A percentile compares a stretch with the other conserved stretches of the same genome.
These are phyloP conservation scores for Sclerodermus sp. DNA, from an alignment of 2,888 invertebrate genomes.

Conservation along the genomic window DNA sequence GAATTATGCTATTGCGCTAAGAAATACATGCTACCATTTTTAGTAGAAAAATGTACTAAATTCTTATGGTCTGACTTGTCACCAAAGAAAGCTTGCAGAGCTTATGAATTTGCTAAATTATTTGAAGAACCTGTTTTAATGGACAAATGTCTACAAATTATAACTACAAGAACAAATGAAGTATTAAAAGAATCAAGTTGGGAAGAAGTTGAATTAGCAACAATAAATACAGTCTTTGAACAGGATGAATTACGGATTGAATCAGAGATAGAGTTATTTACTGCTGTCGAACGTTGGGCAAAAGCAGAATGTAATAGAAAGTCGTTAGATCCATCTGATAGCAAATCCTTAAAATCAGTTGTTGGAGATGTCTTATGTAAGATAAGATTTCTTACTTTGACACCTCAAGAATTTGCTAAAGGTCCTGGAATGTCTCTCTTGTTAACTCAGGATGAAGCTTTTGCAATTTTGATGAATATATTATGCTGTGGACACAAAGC, in stretches of 20 bases:
- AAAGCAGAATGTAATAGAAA: conserved; percentile 62
- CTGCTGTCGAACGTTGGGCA: conserved; percentile 71
- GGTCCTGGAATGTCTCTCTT: conserved; percentile 77
- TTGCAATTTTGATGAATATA: conserved; percentile 81
- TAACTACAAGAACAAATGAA: conserved; percentile 74
- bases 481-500: conserved; percentile 70
- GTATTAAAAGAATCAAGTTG: conserved; percentile 76
- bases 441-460: conserved; percentile 75
- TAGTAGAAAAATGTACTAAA: conserved; percentile 81
- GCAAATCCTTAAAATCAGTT: conserved; percentile 42
- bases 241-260: conserved; percentile 73
- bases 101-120: conserved; percentile 82
- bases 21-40: conserved; percentile 82
- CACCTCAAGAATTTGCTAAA: conserved; percentile 81
- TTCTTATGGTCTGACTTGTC: conserved; percentile 81
- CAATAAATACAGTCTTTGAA: conserved; percentile 74
- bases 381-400: conserved; percentile 77
- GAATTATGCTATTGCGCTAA: conserved; percentile 87
- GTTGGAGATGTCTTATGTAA: conserved; percentile 70
- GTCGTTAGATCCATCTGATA: conserved; percentile 51
- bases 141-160: conserved; percentile 82
- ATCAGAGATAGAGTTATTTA: conserved; percentile 77
- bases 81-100: conserved; percentile 80
- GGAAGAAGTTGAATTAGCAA: conserved; percentile 75
- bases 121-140: conserved; percentile 81